Evolutionary conservation across 2,888 invertebrate genomes (phyloP), one percentile per base, ranked within the genome.

Genomic region (Xylota segnis): DNA sequence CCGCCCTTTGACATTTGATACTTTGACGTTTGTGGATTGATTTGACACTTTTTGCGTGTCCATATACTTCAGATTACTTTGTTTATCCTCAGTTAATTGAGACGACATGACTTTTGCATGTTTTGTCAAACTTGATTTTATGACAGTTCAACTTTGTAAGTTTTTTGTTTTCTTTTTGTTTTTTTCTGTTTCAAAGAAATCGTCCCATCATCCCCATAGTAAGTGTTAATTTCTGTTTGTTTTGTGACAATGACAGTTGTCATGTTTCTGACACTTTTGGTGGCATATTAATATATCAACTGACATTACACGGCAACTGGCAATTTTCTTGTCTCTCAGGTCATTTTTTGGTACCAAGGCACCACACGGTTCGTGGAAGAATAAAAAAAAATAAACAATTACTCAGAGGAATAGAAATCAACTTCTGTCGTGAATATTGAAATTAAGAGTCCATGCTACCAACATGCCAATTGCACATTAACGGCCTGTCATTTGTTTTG

Each of bases 381-480:
- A 23, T 23, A 23, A 23, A 23, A 23, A 23, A 23, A 58, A 63
- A 52, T 37, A 61, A 74, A 29, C 43, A 72, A 50, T 66, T 50
- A 43, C 27, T 32, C 23, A n/a, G 14, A 12, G 58, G 43, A 16
- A 27, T 58, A 45, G 16, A 56, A 32, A 58, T 16, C 47, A 23
- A 75, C 18, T 70, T 63, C 12, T 34, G n/a, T 18, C 34, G n/a
- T 34, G 47, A 40, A 40, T 66, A 59, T 74, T 65, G 83, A 72
- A 70, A 65, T 74, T 56, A 83, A 72, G 83, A 58, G 58, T 71
- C 71, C 56, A 74, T 89, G 88, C 83, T 88, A 89, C 89, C 89
- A 90, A 90, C 91, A 91, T 90, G 90, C 90, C 90, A 91, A 90
- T 90, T 90, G 90, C 90, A 90, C 91, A 91, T 90, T 90, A 91